Evolutionary conservation across 2,797 vertebrate species (phyloP), one percentile per base, ranked within the genome.

Genomic region (Cottoperca gobio): DNA sequence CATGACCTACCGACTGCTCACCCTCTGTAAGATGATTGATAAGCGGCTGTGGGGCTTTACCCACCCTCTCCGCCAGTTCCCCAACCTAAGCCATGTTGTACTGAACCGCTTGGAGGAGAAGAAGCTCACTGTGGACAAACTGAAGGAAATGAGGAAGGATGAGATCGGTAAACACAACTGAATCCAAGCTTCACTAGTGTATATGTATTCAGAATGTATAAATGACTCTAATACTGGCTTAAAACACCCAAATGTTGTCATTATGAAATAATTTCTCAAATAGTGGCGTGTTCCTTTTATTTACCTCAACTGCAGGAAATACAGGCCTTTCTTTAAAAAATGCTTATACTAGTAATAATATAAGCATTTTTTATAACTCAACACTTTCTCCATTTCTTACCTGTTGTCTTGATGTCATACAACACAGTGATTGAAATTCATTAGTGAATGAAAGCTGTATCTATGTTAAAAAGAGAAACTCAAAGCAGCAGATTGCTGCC

Each of bases 91-190:
- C 42, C 93, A 93, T 8, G 87, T 95, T 0, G 94, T 97, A 19
- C 94, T 99, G 61, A 90, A 93, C 81, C 96, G 95, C 76, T 68
- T 99, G 89, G 98, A 99, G 87, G 97, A 97, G 85, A 97, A 95
- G 93, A 98, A 97, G 24, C 96, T 99, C 43, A 96, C 95, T 10
- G 76, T 99, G 81, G 98, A 99, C 94, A 97, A 96, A 74, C 95
- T 99, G 54, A 98, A 97, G 91, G 98, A 99, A 81, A 99, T 99
- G 98, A 96, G 93, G 79, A 99, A 99, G 91, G 97, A 99, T 81
- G 98, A 99, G 93, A 99, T 99, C 63, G 98, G 98, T 99, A 95
- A 95, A 94, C 60, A 54, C 13, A 24, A 14, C 23, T 8, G 1
- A 49, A 42, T 8, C 6, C 2, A 24, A 37, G 7, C 0, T 40